Evolutionary conservation across 2,888 invertebrate genomes (phyloP), one percentile per base, ranked within the genome.

Genomic region (Machimus rusticus): DNA sequence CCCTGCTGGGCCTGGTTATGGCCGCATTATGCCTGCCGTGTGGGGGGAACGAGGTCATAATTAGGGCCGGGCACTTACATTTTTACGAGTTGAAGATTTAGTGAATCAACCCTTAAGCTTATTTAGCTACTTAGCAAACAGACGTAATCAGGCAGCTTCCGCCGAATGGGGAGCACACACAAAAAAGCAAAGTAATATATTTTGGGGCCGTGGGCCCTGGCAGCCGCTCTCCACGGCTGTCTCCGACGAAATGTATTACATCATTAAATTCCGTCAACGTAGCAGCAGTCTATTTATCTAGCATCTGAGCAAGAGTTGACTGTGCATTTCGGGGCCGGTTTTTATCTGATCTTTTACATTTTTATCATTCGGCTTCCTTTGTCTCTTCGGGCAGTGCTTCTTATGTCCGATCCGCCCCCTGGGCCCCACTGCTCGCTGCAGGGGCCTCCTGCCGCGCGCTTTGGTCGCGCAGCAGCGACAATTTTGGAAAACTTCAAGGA

Each of bases 231-330:
- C 43, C 43, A 78, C 19, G 23, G 46, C 43, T 78, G 43, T 78
- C 39, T 76, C 34, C 46, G 46, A 34, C 51, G 34, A 86, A 86
- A 86, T 86, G 46, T 74, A 86, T 86, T 86, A 86, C 86, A 86
- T 86, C 76, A 86, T 86, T 86, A 86, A 86, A 86, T 86, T 86
- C 86, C 51, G 86, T 86, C 86, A 86, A 76, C 86, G 86, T 86
- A 86, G 86, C 86, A 76, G 74, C 86, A 77, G 86, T 86, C 28
- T 86, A 86, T 86, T 86, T 86, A 86, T 86, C 76, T 76, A 86
- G 86, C 43, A 86, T 78, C 39, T 78, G 78, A 78, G 78, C 78
- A 78, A 43, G 78, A 76, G 76, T 78, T 78, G 78, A 78, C 78
- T 78, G 78, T 78, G 78, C 78, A 78, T 78, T 78, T 78, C 14